These are phyloP conservation scores for Perccottus glenii DNA, from an alignment of 2,113 vertebrate genomes.

Conservation along the genomic window DNA sequence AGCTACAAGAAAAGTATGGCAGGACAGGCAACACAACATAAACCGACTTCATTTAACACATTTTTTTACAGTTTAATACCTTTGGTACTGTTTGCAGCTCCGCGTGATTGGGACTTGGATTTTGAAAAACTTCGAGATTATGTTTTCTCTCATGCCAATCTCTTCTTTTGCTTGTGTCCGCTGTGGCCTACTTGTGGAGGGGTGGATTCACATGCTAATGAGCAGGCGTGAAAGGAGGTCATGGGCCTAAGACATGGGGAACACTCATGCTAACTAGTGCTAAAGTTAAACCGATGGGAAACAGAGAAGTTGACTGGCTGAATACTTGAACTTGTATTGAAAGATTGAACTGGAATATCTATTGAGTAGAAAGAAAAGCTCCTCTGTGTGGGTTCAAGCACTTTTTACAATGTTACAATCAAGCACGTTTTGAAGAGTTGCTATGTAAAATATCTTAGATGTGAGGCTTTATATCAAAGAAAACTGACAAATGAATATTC, in stretches of 20 bases:
- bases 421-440: neutral
- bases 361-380: constrained; percentile 80
- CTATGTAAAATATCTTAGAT: neutral
- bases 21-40: neutral
- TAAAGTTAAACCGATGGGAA: constrained; percentile 61
- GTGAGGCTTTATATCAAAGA: too few species aligned
- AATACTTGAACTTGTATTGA: constrained; percentile 37
- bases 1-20: constrained; percentile 3
- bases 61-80: constrained; percentile 15
- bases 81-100: constrained; percentile 1
- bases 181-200: constrained; percentile 36
- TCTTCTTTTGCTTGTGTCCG: constrained; percentile 23
- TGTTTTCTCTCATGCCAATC: constrained; percentile 20
- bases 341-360: constrained; percentile 43
- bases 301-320: constrained; percentile 30
- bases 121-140: constrained; percentile 13
- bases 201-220: constrained; percentile 71
- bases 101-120: constrained; percentile 2
- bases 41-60: constrained; percentile 8
- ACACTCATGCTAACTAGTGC: constrained; percentile 44
- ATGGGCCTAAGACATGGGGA: constrained; percentile 55
- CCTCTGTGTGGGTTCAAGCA: constrained; percentile 69
- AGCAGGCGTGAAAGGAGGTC: constrained; percentile 63
- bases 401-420: neutral
- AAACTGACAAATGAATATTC: too few species aligned